phyloP scores from a whole-genome alignment of 2,797 vertebrate genomes.

The Protonibea diacanthus region DNA sequence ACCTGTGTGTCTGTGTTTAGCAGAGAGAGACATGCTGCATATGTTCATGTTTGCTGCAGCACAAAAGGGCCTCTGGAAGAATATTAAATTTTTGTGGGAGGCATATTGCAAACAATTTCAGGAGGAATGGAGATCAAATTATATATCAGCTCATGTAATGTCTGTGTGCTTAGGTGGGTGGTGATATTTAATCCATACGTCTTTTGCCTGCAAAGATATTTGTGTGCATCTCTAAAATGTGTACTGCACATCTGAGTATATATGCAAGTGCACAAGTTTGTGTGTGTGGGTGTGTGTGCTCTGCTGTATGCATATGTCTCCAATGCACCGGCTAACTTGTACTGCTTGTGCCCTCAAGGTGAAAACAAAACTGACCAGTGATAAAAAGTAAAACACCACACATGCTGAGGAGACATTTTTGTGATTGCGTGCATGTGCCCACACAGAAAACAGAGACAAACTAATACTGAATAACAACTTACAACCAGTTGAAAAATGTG shows the following conservation, averaged over 20 bases:
- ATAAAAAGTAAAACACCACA: constrained; percentile 13
- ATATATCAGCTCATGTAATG: constrained; percentile 30
- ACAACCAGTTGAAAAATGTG: neutral
- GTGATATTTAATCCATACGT: constrained; percentile 46
- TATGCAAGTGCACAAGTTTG: neutral
- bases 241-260: neutral
- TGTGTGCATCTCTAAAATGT: constrained; percentile 7
- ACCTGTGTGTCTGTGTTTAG: constrained; percentile 14
- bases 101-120: constrained; percentile 43
- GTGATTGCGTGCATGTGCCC: neutral
- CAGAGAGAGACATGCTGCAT: neutral
- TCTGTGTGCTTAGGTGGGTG: constrained; percentile 40
- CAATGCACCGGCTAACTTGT: constrained; percentile 2
- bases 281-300: neutral
- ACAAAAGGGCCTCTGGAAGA: constrained; percentile 30
- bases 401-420: constrained; percentile 7
- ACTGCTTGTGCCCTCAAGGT: constrained; percentile 38
- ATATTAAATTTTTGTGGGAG: constrained; percentile 44
- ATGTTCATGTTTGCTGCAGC: constrained; percentile 38
- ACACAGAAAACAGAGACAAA: neutral
- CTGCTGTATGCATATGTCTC: constrained; percentile 13
- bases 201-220: constrained; percentile 29
- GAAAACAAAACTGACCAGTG: constrained; percentile 38
- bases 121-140: constrained; percentile 39
- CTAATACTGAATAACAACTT: neutral